A percentile compares a stretch with the other conserved stretches of the same genome.
Evolutionary conservation across 2,797 vertebrate species (phyloP).

Genomic region (Ceryle rudis): DNA sequence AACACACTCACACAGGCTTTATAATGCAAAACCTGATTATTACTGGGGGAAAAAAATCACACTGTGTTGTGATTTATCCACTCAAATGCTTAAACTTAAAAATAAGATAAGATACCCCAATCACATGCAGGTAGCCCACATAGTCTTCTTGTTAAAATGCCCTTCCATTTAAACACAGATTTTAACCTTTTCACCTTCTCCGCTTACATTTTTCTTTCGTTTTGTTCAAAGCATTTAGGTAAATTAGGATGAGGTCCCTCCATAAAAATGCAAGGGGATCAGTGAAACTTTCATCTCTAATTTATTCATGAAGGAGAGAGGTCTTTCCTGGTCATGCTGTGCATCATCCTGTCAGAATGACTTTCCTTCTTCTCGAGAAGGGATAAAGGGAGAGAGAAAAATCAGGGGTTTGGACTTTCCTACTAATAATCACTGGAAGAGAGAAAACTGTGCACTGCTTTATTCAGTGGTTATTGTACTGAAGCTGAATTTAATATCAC

Average conservation of each 20-base stretch:
- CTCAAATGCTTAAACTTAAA: slow-evolving; percentile 43
- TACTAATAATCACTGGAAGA: slow-evolving; percentile 55
- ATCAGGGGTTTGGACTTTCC: slow-evolving; percentile 41
- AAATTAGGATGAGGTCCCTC: slow-evolving; percentile 81
- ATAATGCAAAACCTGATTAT: neutral
- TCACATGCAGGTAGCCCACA: slow-evolving; percentile 5
- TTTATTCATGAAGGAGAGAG: slow-evolving; percentile 83
- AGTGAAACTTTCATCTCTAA: slow-evolving; percentile 84
- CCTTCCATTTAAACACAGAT: slow-evolving; percentile 77
- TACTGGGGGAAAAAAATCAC: neutral
- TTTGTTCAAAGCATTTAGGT: slow-evolving; percentile 82
- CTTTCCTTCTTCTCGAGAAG: slow-evolving; percentile 77
- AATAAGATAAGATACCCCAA: neutral
- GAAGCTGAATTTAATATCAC: slow-evolving; percentile 26
- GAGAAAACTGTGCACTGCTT: slow-evolving; percentile 27
- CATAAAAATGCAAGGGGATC: slow-evolving; percentile 81
- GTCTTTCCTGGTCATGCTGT: slow-evolving; percentile 77
- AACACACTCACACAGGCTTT: neutral
- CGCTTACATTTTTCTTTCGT: slow-evolving; percentile 78
- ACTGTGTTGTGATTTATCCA: slow-evolving; percentile 2
- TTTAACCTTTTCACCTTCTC: slow-evolving; percentile 81
- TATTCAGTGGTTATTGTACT: slow-evolving; percentile 51
- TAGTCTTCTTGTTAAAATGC: slow-evolving; percentile 28
- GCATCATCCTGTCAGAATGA: slow-evolving; percentile 81
- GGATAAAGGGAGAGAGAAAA: slow-evolving; percentile 71